Evolutionary conservation across 1,140 invertebrate species (phyloP).

Genomic region (Pomacea maculata): DNA sequence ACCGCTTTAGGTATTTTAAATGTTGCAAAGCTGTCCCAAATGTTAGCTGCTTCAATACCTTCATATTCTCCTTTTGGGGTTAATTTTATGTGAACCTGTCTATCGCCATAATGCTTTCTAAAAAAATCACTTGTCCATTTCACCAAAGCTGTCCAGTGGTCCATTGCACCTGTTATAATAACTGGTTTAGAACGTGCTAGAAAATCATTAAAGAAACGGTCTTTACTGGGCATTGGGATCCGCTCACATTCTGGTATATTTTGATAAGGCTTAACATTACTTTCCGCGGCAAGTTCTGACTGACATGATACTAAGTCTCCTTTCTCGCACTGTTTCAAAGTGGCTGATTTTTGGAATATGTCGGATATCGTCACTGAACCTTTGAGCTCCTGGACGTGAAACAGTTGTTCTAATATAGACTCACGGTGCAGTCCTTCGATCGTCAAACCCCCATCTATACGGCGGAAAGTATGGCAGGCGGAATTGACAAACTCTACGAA

Average conservation of each 20-base stretch:
- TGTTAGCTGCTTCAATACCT: slow-evolving; percentile 51
- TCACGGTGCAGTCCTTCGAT: slow-evolving; percentile 46
- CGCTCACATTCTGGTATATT: slow-evolving; percentile 49
- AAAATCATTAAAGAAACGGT: slow-evolving; percentile 56
- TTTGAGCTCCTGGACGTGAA: slow-evolving; percentile 36
- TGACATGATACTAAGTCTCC: neutral
- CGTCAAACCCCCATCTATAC: slow-evolving; percentile 33
- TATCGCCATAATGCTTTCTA: slow-evolving; percentile 43
- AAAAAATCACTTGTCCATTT: slow-evolving; percentile 60
- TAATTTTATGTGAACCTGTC: slow-evolving; percentile 56
- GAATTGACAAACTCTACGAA: slow-evolving; percentile 46
- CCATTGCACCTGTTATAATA: slow-evolving; percentile 50
- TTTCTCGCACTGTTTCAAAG: slow-evolving; percentile 18
- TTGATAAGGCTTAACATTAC: slow-evolving; percentile 14
- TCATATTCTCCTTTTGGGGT: slow-evolving; percentile 58
- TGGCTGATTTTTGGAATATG: slow-evolving; percentile 11
- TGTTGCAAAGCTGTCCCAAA: slow-evolving; percentile 49
- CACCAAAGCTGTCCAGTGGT: slow-evolving; percentile 49
- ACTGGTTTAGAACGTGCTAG: slow-evolving; percentile 58
- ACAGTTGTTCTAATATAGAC: slow-evolving; percentile 46
- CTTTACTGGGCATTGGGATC: slow-evolving; percentile 36
- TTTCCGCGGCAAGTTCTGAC: neutral
- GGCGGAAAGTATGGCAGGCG: slow-evolving; percentile 43
- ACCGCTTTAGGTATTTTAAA: slow-evolving; percentile 53
- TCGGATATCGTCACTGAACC: slow-evolving; percentile 20